Conservation (phyloP, 2,888 invertebrate species). For the Diarsia brunnea region DNA sequence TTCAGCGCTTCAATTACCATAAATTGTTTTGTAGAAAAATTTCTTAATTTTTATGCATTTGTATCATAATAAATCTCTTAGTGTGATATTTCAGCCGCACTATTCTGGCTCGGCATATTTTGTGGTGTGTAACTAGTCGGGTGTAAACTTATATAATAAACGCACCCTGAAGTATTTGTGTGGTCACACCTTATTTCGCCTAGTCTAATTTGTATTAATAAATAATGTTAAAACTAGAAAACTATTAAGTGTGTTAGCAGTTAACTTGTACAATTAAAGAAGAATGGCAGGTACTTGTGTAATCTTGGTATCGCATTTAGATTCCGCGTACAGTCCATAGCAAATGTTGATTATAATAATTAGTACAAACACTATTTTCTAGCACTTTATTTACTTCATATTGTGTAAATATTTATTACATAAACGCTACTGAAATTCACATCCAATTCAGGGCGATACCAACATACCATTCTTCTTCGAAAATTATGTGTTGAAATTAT, state of each 20-base stretch:
- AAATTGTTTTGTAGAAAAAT: conserved; percentile 29
- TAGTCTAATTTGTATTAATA: conserved; percentile 76
- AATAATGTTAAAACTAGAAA: conserved; percentile 63
- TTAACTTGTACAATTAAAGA: conserved; percentile 42
- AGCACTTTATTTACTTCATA: neutral
- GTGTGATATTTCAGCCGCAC: conserved; percentile 8
- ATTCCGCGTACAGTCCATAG: neutral
- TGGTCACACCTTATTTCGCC: conserved; percentile 74
- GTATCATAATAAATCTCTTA: conserved; percentile 24
- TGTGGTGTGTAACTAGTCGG: conserved; percentile 63
- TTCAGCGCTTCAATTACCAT: conserved; percentile 50
- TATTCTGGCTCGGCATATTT: conserved; percentile 37
- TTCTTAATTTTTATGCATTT: conserved; percentile 34
- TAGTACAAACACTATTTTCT: neutral
- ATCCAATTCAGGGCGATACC: neutral
- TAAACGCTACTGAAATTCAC: neutral
- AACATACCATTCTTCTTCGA: conserved; percentile 5
- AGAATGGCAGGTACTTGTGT: neutral
- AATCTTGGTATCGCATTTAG: neutral
- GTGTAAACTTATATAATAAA: conserved; percentile 60
- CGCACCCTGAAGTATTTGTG: conserved; percentile 75
- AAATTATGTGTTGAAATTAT: conserved; percentile 50
- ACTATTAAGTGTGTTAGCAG: conserved; percentile 53
- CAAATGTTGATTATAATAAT: neutral
- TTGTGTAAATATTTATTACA: neutral